Base-by-base conservation (phyloP, 2,797 vertebrate species). In the Myotis daubentonii region DNA sequence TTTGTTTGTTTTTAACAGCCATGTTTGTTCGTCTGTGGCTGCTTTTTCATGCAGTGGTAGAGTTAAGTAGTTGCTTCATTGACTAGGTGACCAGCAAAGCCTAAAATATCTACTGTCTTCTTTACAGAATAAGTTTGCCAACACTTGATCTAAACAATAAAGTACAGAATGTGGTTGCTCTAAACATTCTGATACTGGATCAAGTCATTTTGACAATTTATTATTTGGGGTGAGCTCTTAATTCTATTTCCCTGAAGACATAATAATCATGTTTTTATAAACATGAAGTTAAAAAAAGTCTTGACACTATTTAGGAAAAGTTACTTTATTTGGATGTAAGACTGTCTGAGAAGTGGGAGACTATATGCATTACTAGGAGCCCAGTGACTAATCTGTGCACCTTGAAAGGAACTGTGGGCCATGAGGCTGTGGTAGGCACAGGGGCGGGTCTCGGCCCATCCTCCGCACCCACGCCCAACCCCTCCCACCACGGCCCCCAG, bases 121-220 rank as follows among this genome's bases (percentile, higher is more conserved):
- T 95, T 94, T 66, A 87, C 65, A 90, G 68, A 92, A 62, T 36
- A 47, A n/a, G 17, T 92, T 70, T 94, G 79, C 62, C 79, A 95
- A 28, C 22, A 88, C 25, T 62, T 88, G 11, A n/a, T 93, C 53
- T 91, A 70, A 96, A 87, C 66, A n/a, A 91, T 92, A 81, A 93
- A 94, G 49, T 71, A 55, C 60, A 84, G 72, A 95, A 60, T 91
- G 49, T 93, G 81, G 68, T 83, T 30, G 8, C 41, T 94, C n/a
- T 89, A 62, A 92, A 62, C 66, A 94, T 93, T 93, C 57, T 65
- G 28, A 28, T 87, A 85, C 85, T 94, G 57, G 96, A 51, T 65
- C 44, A 88, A 85, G 30, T 95, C 30, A 78, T 87, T 95, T 93
- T 96, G 75, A 93, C 57, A 90, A 70, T 88, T 96, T 51, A 85